phyloP scores from a whole-genome alignment of 1,140 invertebrate species.

The Galleria mellonella region DNA sequence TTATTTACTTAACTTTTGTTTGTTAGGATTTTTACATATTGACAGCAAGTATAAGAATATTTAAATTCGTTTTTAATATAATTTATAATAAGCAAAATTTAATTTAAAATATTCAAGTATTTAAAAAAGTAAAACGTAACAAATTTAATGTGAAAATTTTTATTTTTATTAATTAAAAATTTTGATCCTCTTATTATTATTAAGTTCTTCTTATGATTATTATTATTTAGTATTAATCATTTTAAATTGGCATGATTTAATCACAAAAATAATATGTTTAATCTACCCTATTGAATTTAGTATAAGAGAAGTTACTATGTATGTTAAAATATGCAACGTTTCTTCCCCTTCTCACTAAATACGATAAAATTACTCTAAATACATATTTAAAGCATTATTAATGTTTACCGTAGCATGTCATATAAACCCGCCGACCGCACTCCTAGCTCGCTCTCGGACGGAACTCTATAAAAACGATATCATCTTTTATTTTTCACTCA shows the following conservation, averaged over 20 bases:
- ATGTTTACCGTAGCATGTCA: conserved; percentile 24
- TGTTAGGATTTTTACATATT: conserved; percentile 29
- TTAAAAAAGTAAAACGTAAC: too few relatives aligned
- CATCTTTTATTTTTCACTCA: conserved; percentile 64
- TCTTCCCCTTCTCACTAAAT: background rate
- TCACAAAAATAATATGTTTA: too few relatives aligned
- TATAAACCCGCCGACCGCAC: conserved; percentile 5
- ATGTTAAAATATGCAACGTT: background rate
- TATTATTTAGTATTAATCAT: too few relatives aligned
- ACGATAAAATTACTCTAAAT: conserved; percentile 1
- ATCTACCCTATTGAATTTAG: conserved; percentile 1
- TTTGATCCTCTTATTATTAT: too few relatives aligned
- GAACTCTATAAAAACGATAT: conserved; percentile 55
- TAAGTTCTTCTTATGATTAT: too few relatives aligned
- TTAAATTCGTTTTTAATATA: too few relatives aligned
- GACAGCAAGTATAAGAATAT: conserved; percentile 8
- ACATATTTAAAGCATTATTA: conserved; percentile 1
- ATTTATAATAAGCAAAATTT: too few relatives aligned
- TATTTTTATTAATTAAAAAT: too few relatives aligned
- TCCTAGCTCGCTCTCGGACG: conserved; percentile 14
- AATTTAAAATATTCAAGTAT: too few relatives aligned
- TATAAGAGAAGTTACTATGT: background rate
- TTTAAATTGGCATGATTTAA: too few relatives aligned
- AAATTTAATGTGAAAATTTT: too few relatives aligned
- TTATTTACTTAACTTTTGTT: conserved; percentile 45